Base-by-base conservation (phyloP, 2,113 vertebrate genomes). In the Notothenia rossii region DNA sequence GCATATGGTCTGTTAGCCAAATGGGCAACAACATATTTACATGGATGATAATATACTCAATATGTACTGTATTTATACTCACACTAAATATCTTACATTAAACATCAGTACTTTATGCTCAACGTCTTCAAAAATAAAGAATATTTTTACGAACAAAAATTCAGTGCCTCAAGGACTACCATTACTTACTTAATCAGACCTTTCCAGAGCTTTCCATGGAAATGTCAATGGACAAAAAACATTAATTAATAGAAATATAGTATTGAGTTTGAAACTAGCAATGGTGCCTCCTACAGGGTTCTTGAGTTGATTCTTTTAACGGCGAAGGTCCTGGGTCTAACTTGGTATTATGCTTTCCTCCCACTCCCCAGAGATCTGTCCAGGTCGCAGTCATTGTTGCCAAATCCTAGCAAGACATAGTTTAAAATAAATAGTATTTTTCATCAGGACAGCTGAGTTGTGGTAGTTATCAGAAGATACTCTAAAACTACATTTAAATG, bases 311-410 rank as follows among this genome's bases (percentile, higher is more conserved):
- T 43, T 69, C 5, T 18, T 36, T 3, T 2, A 70, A 50, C 20
- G 43, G 15, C 0, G 5, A n/a, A 77, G 33, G 64, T 82, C 64
- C 70, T 75, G 63, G 22, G 48, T 81, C 64, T 43, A 63, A 33
- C 46, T 51, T 53, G 8, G 22, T 67, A 48, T 40, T 25, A 10
- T n/a, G 48, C 43, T 72, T 79, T 75, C 55, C 76, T 79, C 72
- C 72, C 72, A 76, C 66, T 76, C 75, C 72, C 60, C 18, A 56
- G 79, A 82, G 75, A 62, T 58, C 53, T 48, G 45, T 22, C 20
- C 10, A 17, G 62, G 67, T 76, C 50, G 50, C 62, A 59, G 50
- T 77, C 70, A 70, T 40, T 25, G 22, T 18, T 64, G 68, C 70
- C 43, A 69, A 60, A 66, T 63, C 63, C 56, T 12, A 74, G 65